These are phyloP conservation scores for Drosophila paranaensis DNA, from an alignment of 2,888 invertebrate genomes.

Conservation along the genomic window DNA sequence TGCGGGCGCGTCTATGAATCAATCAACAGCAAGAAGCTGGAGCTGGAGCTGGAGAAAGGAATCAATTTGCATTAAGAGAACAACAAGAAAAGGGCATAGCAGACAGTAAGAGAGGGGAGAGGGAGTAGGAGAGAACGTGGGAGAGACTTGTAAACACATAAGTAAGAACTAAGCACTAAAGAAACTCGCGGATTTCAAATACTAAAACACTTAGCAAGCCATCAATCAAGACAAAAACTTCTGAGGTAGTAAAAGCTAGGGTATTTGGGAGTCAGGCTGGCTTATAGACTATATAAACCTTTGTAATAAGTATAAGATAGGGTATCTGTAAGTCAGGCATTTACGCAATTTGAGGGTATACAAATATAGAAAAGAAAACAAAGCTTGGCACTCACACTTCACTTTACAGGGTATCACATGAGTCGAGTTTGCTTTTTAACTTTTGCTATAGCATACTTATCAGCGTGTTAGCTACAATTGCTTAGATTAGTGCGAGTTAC, in stretches of 20 bases:
- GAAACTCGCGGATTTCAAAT: neutral
- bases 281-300: no score
- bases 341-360: no score
- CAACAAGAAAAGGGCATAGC: neutral
- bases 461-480: neutral
- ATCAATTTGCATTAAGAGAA: constrained; percentile 37
- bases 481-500: neutral
- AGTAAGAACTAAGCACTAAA: neutral
- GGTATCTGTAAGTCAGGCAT: neutral
- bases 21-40: constrained; percentile 25
- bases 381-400: no score
- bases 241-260: neutral
- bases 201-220: neutral
- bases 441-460: neutral
- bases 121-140: neutral
- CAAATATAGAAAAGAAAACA: no score
- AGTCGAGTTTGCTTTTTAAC: neutral
- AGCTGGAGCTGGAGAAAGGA: constrained; percentile 11
- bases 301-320: no score
- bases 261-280: neutral
- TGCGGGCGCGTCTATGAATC: constrained; percentile 28
- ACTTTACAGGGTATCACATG: neutral
- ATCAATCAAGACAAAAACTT: neutral
- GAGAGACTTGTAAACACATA: neutral
- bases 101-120: neutral